Conservation (phyloP, 2,113 vertebrate species). For the Pelmatolapia mariae region DNA sequence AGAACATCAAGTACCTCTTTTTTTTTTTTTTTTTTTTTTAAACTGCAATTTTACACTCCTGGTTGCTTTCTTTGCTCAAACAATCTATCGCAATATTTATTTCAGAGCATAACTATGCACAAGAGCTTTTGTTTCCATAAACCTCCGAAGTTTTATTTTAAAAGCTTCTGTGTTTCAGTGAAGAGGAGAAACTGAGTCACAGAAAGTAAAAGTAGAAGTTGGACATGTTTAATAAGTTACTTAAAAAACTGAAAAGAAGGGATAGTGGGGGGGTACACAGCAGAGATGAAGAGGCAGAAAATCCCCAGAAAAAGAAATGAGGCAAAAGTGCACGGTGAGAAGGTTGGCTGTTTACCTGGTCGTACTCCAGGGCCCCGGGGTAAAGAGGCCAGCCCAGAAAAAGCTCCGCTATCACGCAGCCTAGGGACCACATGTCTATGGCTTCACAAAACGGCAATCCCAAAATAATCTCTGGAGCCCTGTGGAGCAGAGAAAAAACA, state of each 20-base stretch:
- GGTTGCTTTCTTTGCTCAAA: background rate
- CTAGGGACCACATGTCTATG: constrained; percentile 99
- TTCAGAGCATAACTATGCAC: background rate
- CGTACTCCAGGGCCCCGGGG: constrained; percentile 97
- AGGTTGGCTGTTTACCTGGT: constrained; percentile 83
- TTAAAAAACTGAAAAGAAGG: background rate
- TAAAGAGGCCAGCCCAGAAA: constrained; percentile 99
- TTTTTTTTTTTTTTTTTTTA: background rate
- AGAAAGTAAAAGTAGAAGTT: background rate
- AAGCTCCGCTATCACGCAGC: constrained; percentile 97
- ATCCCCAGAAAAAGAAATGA: background rate
- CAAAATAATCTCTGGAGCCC: constrained; percentile 99
- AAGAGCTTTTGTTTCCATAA: background rate
- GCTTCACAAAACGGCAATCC: constrained; percentile 99
- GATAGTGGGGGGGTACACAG: background rate
- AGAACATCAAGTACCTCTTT: constrained; percentile 19
- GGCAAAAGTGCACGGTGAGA: background rate
- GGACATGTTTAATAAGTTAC: background rate
- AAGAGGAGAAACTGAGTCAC: background rate
- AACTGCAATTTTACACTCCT: background rate
- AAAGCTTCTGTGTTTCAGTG: background rate
- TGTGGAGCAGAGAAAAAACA: constrained; percentile 63
- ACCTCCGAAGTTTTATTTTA: background rate
- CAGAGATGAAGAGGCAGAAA: background rate
- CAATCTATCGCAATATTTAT: background rate